A percentile compares a stretch with the other conserved stretches of the same genome.
Conservation (phyloP, 2,888 invertebrate genomes). For the Thymelicus lineola region DNA sequence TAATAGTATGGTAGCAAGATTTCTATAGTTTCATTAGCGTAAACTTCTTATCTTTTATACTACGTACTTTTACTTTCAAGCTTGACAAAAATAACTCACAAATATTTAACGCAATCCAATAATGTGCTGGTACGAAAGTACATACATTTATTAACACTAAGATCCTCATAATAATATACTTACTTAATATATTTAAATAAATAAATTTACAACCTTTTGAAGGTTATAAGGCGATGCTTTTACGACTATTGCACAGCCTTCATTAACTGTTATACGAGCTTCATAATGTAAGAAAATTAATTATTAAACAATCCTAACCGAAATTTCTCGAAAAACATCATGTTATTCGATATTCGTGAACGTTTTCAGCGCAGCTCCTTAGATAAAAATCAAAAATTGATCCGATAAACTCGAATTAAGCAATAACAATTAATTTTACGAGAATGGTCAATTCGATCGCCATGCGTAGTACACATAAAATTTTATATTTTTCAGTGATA, state of each 20-base stretch:
- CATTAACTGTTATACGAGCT: slow-evolving; percentile 35
- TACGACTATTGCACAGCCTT: slow-evolving; percentile 36
- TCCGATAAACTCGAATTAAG: slow-evolving; percentile 79
- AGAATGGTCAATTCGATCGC: slow-evolving; percentile 65
- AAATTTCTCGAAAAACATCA: slow-evolving; percentile 25
- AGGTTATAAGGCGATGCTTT: slow-evolving; percentile 36
- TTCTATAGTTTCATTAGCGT: too few species aligned
- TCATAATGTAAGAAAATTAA: slow-evolving; percentile 34
- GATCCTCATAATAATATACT: not conserved
- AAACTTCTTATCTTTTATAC: too few species aligned
- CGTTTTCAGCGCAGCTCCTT: slow-evolving; percentile 38
- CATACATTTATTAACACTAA: not conserved
- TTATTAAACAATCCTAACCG: slow-evolving; percentile 24
- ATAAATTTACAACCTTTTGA: slow-evolving; percentile 31
- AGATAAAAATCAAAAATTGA: slow-evolving; percentile 58
- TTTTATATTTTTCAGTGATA: slow-evolving; percentile 73
- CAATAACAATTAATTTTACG: slow-evolving; percentile 78
- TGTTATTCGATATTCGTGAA: slow-evolving; percentile 38
- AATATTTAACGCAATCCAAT: too few species aligned
- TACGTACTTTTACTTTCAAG: too few species aligned
- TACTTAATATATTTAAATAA: slow-evolving; percentile 15
- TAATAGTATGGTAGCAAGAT: too few species aligned
- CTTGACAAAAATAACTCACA: too few species aligned
- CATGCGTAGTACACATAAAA: slow-evolving; percentile 71
- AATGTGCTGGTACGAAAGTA: not conserved